Evolutionary conservation across 2,797 vertebrate genomes (phyloP).

Genomic region (Coluber constrictor): DNA sequence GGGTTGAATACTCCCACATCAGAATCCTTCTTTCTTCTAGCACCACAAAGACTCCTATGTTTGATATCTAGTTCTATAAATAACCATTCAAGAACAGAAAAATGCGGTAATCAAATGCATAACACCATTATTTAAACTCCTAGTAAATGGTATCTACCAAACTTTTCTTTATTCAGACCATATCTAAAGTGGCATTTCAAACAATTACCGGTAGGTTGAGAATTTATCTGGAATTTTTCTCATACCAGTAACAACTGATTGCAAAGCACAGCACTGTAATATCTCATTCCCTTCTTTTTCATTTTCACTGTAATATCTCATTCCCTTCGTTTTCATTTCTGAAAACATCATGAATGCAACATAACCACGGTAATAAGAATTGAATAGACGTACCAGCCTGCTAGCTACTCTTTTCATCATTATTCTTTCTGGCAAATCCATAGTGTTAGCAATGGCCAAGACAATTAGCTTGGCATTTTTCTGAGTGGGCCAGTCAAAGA

Average conservation of each 20-base stretch:
- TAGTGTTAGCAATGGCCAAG: constrained; percentile 94
- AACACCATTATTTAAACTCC: neutral
- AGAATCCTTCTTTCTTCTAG: neutral
- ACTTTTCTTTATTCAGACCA: neutral
- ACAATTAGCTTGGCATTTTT: constrained; percentile 88
- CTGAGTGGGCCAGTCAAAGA: constrained; percentile 94
- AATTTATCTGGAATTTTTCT: neutral
- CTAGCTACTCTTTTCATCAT: constrained; percentile 95
- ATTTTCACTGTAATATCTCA: neutral
- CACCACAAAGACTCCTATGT: neutral
- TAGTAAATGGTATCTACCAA: neutral
- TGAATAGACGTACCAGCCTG: constrained; percentile 80
- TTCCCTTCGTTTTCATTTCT: neutral
- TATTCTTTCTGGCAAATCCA: constrained; percentile 96
- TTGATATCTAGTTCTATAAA: neutral
- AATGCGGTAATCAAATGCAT: neutral
- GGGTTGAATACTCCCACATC: neutral
- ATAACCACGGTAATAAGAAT: constrained; percentile 14
- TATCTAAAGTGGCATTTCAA: neutral
- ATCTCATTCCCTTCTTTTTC: neutral
- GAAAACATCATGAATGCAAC: neutral
- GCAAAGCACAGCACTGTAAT: neutral
- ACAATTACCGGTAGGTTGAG: neutral
- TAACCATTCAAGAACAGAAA: neutral
- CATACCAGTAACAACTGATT: neutral